Evolutionary conservation across 2,888 invertebrate species (phyloP), one percentile per base, ranked within the genome.

Genomic region (Cryptus viduatorius): DNA sequence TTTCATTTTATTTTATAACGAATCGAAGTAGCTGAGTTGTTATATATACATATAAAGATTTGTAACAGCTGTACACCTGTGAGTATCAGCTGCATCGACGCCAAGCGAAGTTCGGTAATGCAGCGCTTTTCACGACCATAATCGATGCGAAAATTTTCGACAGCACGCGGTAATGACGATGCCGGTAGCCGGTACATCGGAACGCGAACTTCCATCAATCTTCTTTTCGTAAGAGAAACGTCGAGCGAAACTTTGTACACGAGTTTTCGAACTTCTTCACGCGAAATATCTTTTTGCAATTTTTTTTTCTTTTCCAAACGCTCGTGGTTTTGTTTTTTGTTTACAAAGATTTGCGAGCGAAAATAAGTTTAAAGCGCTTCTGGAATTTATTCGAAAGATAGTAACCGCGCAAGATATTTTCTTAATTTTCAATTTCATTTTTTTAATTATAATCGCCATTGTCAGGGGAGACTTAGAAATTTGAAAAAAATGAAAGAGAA

Each of bases 131-230:
- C 4, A 2, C 16, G 50, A 14, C 16, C 2, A 12, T 24, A 65
- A 65, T 65, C 64, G 64, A 65, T 65, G 31, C 64, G 31, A 42
- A 65, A 7, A 37, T 37, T 37, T 7, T 37, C 37, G n/a, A 37
- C 16, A n/a, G 42, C 7, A 8, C n/a, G 37, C 64, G 64, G 64
- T 65, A 7, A 10, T 42, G 64, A 65, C n/a, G n/a, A 14, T 65
- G 37, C 64, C 64, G 64, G 37, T n/a, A 37, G 64, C 37, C 42
- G 64, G 64, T 37, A 65, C 42, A 37, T 37, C 14, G 37, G 37
- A 37, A 37, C 31, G 16, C 37, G 37, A 37, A 64, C 14, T 4
- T 14, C 14, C 16, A 65, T 37, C 37, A 37, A 37, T 37, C 37
- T 37, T 37, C 37, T 37, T 37, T 37, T 37, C 37, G 4, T 12